Percentiles rank a stretch among this genome's conserved stretches.
Conservation (phyloP, 2,888 invertebrate species). For the Zygaena filipendulae region DNA sequence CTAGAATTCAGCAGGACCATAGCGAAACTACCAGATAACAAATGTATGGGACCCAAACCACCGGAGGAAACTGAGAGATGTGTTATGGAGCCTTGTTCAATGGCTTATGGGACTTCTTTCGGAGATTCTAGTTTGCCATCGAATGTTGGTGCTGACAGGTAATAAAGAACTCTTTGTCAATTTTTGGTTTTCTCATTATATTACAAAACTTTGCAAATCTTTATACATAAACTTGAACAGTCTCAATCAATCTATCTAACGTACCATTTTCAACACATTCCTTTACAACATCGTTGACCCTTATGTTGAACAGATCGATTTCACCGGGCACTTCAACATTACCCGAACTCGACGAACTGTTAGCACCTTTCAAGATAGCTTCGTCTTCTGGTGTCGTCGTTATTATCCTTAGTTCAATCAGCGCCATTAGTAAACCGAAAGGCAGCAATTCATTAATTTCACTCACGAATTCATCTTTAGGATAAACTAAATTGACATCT, state of each 20-base stretch:
- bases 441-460: slow-evolving; percentile 33
- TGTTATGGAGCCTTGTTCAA: slow-evolving; percentile 79
- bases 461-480: slow-evolving; percentile 27
- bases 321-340: slow-evolving; percentile 19
- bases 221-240: slow-evolving; percentile 14
- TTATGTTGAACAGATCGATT: slow-evolving; percentile 24
- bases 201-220: slow-evolving; percentile 2
- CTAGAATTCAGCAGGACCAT: slow-evolving; percentile 91
- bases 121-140: slow-evolving; percentile 55
- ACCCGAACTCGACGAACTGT: slow-evolving; percentile 19
- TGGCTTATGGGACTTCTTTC: slow-evolving; percentile 69
- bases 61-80: slow-evolving; percentile 84
- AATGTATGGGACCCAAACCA: slow-evolving; percentile 89
- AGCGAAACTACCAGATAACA: slow-evolving; percentile 86
- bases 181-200: slow-evolving; percentile 7
- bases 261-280: slow-evolving; percentile 36
- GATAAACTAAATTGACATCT: slow-evolving; percentile 29
- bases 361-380: slow-evolving; percentile 20
- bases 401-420: slow-evolving; percentile 39
- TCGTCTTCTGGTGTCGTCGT: slow-evolving; percentile 29
- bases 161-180: too few species aligned
- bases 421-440: slow-evolving; percentile 39
- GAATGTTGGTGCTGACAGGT: slow-evolving; percentile 50
- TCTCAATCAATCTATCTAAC: slow-evolving; percentile 28
- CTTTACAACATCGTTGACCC: slow-evolving; percentile 41